phyloP scores from a whole-genome alignment of 2,888 invertebrate genomes.

The Xestia rhomboidea region DNA sequence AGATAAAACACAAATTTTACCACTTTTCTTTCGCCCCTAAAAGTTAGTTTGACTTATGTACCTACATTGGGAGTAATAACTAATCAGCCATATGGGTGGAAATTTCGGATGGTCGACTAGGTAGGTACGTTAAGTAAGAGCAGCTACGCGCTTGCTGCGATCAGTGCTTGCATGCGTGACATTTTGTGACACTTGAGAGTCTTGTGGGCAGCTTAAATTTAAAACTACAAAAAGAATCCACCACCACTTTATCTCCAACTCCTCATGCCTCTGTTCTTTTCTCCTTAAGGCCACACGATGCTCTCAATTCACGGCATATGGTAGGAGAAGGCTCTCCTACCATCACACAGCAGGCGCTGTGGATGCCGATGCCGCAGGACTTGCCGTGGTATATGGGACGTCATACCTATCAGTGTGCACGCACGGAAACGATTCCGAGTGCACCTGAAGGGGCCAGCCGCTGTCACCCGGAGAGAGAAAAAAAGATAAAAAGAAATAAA shows the following conservation, averaged over 20 bases:
- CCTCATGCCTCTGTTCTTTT: too few relatives aligned
- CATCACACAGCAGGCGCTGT: too few relatives aligned
- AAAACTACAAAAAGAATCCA: too few relatives aligned
- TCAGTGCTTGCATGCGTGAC: too few relatives aligned
- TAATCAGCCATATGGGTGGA: background rate
- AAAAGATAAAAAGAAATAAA: too few relatives aligned
- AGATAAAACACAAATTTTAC: background rate
- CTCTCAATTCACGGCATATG: slow-evolving; percentile 51
- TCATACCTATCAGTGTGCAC: slow-evolving; percentile 40
- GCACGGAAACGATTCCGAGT: slow-evolving; percentile 31
- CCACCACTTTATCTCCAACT: too few relatives aligned
- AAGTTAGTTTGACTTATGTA: background rate
- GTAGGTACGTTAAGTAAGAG: too few relatives aligned
- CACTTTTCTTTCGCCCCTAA: background rate
- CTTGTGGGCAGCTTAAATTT: too few relatives aligned
- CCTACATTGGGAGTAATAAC: background rate
- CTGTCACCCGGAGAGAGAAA: slow-evolving; percentile 17
- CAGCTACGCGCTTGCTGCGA: too few relatives aligned
- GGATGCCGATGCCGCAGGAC: slow-evolving; percentile 21
- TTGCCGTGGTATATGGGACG: slow-evolving; percentile 37
- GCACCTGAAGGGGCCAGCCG: too few relatives aligned
- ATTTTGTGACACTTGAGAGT: too few relatives aligned
- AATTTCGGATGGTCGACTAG: background rate
- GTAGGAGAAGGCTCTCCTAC: slow-evolving; percentile 36
- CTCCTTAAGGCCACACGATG: slow-evolving; percentile 39